Conservation (phyloP, 2,888 invertebrate genomes). For the Halictus quadricinctus region DNA sequence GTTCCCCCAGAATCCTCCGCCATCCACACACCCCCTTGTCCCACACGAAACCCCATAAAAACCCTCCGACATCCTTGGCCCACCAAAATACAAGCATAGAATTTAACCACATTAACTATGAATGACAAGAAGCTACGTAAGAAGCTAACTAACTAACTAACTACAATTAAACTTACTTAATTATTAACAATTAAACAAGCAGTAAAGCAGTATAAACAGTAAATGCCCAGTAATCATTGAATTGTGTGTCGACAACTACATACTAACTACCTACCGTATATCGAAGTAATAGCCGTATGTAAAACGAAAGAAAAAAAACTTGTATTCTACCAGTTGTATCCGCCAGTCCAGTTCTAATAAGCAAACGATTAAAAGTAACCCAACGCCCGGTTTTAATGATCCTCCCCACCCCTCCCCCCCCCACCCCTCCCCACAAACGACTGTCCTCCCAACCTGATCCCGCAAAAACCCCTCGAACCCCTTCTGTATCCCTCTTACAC, state of each 20-base stretch:
- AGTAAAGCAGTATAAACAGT: constrained; percentile 82
- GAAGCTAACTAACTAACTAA: constrained; percentile 79
- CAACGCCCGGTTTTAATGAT: constrained; percentile 67
- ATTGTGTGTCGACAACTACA: constrained; percentile 83
- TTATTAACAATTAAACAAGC: constrained; percentile 82
- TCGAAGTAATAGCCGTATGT: constrained; percentile 83
- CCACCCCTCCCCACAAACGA: background rate
- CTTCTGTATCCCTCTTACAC: constrained; percentile 28
- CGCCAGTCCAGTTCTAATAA: constrained; percentile 82
- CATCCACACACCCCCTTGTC: background rate
- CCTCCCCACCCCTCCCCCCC: constrained; percentile 18
- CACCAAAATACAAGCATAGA: constrained; percentile 78
- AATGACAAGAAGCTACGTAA: constrained; percentile 80
- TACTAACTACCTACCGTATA: constrained; percentile 83
- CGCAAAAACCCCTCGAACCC: constrained; percentile 8
- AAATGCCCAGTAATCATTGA: constrained; percentile 82
- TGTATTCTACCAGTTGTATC: constrained; percentile 83
- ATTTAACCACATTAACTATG: constrained; percentile 82
- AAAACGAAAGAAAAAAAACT: constrained; percentile 80
- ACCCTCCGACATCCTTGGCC: constrained; percentile 31
- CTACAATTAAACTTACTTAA: constrained; percentile 82
- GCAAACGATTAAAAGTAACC: constrained; percentile 78
- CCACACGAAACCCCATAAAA: background rate
- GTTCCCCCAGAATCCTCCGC: background rate
- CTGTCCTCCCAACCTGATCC: background rate